These are phyloP conservation scores for Astatoreochromis straeleni DNA, from an alignment of 2,113 vertebrate genomes.

Conservation along the genomic window DNA sequence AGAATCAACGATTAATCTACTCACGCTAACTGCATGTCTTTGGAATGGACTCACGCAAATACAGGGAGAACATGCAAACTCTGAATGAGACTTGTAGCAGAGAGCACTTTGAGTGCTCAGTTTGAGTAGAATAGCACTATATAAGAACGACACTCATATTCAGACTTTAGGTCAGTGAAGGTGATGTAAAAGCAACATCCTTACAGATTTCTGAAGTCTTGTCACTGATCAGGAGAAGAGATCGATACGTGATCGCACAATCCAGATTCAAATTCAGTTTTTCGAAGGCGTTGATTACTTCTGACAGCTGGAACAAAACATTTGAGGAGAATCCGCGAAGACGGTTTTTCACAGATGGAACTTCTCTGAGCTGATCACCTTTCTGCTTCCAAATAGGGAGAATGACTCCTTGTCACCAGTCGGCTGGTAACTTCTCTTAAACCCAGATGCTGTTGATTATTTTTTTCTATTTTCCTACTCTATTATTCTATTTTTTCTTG, in stretches of 20 bases:
- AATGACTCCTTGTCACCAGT: neutral
- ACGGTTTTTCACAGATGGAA: neutral
- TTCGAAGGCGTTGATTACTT: neutral
- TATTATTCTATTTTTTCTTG: neutral
- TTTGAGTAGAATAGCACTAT: neutral
- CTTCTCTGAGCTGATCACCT: neutral
- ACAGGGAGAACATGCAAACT: neutral
- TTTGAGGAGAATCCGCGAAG: rapidly evolving
- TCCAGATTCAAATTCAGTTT: neutral
- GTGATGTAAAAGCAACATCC: neutral
- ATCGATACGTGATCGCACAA: neutral
- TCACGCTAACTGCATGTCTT: neutral
- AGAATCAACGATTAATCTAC: neutral
- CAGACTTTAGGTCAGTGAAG: neutral
- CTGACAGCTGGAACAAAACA: neutral
- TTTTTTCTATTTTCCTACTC: neutral
- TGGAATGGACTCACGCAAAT: neutral
- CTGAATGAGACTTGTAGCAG: neutral
- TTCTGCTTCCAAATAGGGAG: neutral
- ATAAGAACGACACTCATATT: neutral
- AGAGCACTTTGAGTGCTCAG: neutral
- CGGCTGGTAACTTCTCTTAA: neutral
- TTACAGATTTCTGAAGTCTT: neutral
- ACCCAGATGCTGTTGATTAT: neutral
- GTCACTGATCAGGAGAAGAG: neutral